A percentile compares a stretch with the other conserved stretches of the same genome.
These are phyloP conservation scores for Gopherus evgoodei DNA, from an alignment of 2,113 vertebrate genomes.

Conservation along the genomic window DNA sequence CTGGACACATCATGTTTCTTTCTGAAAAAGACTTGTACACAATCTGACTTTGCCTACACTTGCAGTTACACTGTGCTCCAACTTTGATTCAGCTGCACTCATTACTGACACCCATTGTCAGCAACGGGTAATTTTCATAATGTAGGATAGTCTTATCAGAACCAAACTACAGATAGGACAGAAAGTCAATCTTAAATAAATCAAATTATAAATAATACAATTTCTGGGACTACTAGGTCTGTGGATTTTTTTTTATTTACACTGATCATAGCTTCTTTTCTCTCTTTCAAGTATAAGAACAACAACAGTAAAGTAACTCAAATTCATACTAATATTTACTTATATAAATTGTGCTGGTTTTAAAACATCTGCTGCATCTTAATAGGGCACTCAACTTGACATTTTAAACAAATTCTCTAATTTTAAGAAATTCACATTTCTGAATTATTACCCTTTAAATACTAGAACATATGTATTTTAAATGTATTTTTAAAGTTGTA, in stretches of 20 bases:
- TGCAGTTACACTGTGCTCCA: neutral
- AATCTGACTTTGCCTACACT: neutral
- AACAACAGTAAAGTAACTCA: neutral
- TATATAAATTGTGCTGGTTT: neutral
- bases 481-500: neutral
- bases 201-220: neutral
- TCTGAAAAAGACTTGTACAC: no score
- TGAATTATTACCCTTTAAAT: neutral
- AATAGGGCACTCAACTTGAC: no score
- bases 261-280: neutral
- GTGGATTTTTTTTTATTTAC: neutral
- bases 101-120: neutral
- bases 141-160: neutral
- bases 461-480: neutral
- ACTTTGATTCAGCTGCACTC: neutral
- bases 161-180: neutral
- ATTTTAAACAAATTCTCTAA: no score
- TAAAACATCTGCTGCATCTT: neutral
- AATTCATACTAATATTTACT: neutral
- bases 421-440: no score
- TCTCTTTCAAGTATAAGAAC: neutral
- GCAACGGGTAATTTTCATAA: neutral
- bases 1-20: no score
- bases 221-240: neutral
- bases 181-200: neutral